phyloP scores from a whole-genome alignment of 2,113 vertebrate species.

The Spea multiplicata region DNA sequence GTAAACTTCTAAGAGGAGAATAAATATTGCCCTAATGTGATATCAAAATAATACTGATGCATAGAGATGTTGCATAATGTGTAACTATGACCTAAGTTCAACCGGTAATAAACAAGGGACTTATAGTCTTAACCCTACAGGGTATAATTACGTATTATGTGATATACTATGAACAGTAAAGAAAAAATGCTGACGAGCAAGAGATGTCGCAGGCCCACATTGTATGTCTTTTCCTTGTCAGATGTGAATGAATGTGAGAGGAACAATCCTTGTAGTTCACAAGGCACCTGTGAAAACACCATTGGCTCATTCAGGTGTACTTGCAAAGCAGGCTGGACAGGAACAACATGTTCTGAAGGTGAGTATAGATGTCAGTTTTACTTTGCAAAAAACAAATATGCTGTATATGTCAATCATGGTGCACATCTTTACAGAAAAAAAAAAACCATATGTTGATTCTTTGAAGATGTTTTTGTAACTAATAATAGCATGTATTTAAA shows the following conservation, averaged over 20 bases:
- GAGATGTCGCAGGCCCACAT: neutral
- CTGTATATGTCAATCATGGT: too few species aligned
- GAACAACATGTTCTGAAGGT: neutral
- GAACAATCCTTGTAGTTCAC: neutral
- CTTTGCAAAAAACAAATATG: too few species aligned
- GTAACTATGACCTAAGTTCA: neutral
- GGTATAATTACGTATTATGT: neutral
- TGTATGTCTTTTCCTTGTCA: neutral
- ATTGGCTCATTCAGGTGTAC: conserved; percentile 12
- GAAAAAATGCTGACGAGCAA: neutral
- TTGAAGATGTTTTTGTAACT: too few species aligned
- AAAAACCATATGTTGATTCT: too few species aligned
- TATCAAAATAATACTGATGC: too few species aligned
- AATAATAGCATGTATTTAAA: too few species aligned
- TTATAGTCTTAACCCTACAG: neutral
- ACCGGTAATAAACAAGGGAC: neutral
- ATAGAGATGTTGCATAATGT: too few species aligned
- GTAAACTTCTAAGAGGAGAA: too few species aligned
- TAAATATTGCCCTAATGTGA: too few species aligned
- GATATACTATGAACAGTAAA: neutral
- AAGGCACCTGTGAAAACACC: conserved; percentile 6
- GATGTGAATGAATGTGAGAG: conserved; percentile 35
- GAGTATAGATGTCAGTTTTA: neutral
- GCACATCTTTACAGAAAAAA: too few species aligned
- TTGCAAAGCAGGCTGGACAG: conserved; percentile 13